phyloP scores from a whole-genome alignment of 2,888 invertebrate species.

The Caenorhabditis parvicauda region DNA sequence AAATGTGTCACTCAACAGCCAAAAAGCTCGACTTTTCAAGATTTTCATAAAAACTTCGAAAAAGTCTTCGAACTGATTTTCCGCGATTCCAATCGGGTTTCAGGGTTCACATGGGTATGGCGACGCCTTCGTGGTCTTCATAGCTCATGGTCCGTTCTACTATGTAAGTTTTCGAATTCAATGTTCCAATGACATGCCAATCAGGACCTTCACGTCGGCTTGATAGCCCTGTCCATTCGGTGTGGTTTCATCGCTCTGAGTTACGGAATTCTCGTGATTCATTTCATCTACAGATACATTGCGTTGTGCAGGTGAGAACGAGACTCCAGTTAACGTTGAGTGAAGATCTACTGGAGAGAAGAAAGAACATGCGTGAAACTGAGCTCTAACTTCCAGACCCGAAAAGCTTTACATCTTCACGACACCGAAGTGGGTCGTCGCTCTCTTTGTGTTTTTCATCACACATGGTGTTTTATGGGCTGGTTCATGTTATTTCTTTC shows the following conservation, averaged over 20 bases:
- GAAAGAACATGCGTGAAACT: no score
- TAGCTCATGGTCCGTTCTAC: conserved; percentile 21
- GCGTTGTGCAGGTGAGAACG: conserved; percentile 19
- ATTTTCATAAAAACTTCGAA: no score
- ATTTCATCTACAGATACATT: conserved; percentile 27
- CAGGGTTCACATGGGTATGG: conserved; percentile 19
- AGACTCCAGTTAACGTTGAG: conserved; percentile 10
- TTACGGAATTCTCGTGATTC: conserved; percentile 26
- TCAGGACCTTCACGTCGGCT: conserved; percentile 12
- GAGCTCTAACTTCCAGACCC: no score
- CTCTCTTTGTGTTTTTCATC: conserved; percentile 2
- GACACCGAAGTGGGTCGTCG: conserved; percentile 13
- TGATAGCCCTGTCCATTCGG: conserved; percentile 18
- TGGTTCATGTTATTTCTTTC: conserved; percentile 13
- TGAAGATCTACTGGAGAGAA: no score
- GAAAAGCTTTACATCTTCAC: no score
- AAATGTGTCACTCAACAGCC: no score
- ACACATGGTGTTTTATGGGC: conserved; percentile 21
- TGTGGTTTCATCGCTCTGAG: conserved; percentile 25
- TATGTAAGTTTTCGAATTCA: no score
- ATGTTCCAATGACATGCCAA: conserved; percentile 1
- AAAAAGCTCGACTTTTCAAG: no score
- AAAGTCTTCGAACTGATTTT: not conserved
- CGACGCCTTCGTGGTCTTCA: conserved; percentile 19
- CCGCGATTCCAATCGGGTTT: no score